A percentile compares a stretch with the other conserved stretches of the same genome.
Conservation (phyloP, 2,888 invertebrate species). For the Caenorhabditis wallacei region DNA sequence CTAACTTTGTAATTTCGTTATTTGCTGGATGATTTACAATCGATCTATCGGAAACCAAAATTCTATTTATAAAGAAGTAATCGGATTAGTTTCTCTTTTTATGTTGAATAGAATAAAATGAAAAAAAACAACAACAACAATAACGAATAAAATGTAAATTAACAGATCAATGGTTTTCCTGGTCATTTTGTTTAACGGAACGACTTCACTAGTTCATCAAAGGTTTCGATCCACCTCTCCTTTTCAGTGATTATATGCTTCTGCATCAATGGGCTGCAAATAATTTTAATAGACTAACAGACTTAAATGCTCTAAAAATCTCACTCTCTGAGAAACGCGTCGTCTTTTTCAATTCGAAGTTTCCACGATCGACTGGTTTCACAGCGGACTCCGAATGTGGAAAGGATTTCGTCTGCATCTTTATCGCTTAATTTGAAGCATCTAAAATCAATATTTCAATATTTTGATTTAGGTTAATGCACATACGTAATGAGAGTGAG, state of each 20-base stretch:
- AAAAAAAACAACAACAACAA: slow-evolving; percentile 5
- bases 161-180: slow-evolving; percentile 1
- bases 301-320: neutral
- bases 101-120: neutral
- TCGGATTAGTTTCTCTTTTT: neutral
- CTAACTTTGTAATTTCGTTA: neutral
- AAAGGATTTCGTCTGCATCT: slow-evolving; percentile 69
- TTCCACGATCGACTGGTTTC: slow-evolving; percentile 64
- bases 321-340: slow-evolving; percentile 58
- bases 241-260: slow-evolving; percentile 51
- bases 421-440: slow-evolving; percentile 65
- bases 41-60: slow-evolving; percentile 39
- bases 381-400: slow-evolving; percentile 61
- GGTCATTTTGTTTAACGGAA: slow-evolving; percentile 26
- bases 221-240: slow-evolving; percentile 51
- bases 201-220: slow-evolving; percentile 31
- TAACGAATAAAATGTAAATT: neutral
- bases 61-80: neutral
- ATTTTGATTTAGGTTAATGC: neutral
- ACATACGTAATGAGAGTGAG: slow-evolving; percentile 51
- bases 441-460: neutral
- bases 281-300: neutral
- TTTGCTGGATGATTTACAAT: slow-evolving; percentile 32
- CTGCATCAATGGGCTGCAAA: slow-evolving; percentile 58
- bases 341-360: slow-evolving; percentile 59